phyloP scores from a whole-genome alignment of 2,888 invertebrate genomes.

The Tortrix viridana region DNA sequence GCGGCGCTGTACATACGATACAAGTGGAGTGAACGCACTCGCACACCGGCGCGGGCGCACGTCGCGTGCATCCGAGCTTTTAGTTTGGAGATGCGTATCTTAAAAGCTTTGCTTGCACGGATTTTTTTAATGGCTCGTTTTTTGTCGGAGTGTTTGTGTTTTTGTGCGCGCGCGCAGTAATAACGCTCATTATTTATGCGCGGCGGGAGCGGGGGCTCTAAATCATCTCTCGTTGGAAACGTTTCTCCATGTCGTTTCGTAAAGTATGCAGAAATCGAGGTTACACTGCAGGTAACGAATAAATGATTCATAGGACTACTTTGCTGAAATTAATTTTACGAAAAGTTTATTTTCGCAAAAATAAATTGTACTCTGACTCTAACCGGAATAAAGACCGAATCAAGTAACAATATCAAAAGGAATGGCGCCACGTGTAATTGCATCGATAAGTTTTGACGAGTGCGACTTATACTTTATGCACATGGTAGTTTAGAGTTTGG shows the following conservation, averaged over 20 bases:
- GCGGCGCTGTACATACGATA: not conserved
- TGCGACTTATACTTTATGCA: too few relatives aligned
- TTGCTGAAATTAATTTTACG: too few relatives aligned
- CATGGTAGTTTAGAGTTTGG: too few relatives aligned
- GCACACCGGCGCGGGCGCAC: conserved; percentile 13
- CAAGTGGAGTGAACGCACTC: conserved; percentile 5
- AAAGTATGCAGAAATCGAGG: conserved; percentile 3
- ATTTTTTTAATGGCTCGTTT: conserved; percentile 34
- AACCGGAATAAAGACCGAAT: too few relatives aligned
- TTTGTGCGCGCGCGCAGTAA: conserved; percentile 34
- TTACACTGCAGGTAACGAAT: not conserved
- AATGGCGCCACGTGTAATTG: too few relatives aligned
- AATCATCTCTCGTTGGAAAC: conserved; percentile 33
- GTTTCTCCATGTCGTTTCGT: conserved; percentile 24
- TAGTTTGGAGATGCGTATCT: conserved; percentile 43
- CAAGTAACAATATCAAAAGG: too few relatives aligned
- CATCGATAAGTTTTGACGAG: too few relatives aligned
- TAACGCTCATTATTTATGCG: conserved; percentile 36
- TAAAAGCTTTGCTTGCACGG: conserved; percentile 41
- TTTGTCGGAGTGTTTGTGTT: conserved; percentile 37
- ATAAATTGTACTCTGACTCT: too few relatives aligned
- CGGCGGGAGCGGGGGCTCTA: conserved; percentile 25
- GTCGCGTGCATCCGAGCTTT: conserved; percentile 38
- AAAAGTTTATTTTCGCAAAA: too few relatives aligned
- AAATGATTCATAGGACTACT: not conserved